Base-by-base conservation (phyloP, 2,888 invertebrate species). In the Branchipolynoe longqiensis region DNA sequence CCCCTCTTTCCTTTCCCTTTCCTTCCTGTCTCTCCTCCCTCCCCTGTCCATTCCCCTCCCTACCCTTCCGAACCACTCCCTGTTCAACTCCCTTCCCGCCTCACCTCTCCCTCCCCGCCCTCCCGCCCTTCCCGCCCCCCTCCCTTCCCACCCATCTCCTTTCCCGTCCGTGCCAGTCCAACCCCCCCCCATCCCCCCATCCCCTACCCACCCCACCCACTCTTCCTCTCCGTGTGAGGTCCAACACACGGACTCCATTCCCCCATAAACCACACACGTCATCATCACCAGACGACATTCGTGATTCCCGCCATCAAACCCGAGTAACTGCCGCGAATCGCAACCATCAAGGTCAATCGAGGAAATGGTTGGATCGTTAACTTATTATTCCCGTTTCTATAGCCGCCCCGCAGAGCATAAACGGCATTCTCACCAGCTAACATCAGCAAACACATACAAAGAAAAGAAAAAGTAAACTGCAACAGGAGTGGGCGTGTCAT, bases 221-320 rank as follows among this genome's bases (percentile, higher is more conserved):
- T 25, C 25, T n/a, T n/a, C 62, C 62, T 14, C n/a, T n/a, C n/a
- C n/a, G n/a, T n/a, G 48, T 48, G 48, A 18, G 48, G 48, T 48
- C 48, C 48, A 18, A 18, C 48, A 8, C 48, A 18, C 18, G 48
- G 48, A 48, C 8, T 48, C 8, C 8, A 12, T n/a, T 69, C 69
- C 69, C 31, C 69, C 62, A 62, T 3, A 31, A 1, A 62, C 69
- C 69, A 14, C 18, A 14, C 18, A 33, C 69, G 33, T 14, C 38
- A 14, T 12, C 48, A 48, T 18, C 48, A 48, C 48, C 8, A 18
- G 8, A 48, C 14, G 38, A 69, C 38, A 36, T 36, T 69, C 69
- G 69, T 69, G 69, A 69, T 69, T 69, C n/a, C 38, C 69, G 33
- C 69, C 69, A 69, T 69, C 69, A 69, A 69, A 69, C n/a, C 69